Conservation (phyloP, 2,797 vertebrate genomes). For the Centropyge bicolor region DNA sequence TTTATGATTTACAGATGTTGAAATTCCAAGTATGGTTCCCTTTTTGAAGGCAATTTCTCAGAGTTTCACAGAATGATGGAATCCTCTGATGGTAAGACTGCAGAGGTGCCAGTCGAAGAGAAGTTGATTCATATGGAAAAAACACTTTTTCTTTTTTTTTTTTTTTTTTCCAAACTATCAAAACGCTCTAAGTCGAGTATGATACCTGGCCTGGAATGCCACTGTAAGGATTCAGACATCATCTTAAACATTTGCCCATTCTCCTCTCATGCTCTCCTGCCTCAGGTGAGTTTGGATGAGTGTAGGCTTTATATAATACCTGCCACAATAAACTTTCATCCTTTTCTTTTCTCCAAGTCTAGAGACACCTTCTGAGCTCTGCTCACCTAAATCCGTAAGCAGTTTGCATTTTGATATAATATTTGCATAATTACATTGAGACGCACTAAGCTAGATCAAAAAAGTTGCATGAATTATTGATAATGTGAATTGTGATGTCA, state of each 20-base stretch:
- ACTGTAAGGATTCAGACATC: conserved; percentile 9
- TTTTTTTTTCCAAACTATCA: conserved; percentile 1
- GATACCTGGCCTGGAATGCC: not conserved
- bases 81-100: conserved; percentile 26
- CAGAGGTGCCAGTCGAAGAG: conserved; percentile 7
- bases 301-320: conserved; percentile 35
- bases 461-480: conserved; percentile 55
- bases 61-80: conserved; percentile 30
- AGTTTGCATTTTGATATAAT: conserved; percentile 35
- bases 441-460: conserved; percentile 52
- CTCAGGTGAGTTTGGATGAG: conserved; percentile 21
- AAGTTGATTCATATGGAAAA: conserved; percentile 46
- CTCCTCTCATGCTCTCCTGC: conserved; percentile 5
- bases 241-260: conserved; percentile 5
- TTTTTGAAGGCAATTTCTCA: conserved; percentile 30
- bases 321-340: conserved; percentile 41
- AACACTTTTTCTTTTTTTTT: not conserved
- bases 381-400: conserved; percentile 61
- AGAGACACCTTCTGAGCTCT: conserved; percentile 36
- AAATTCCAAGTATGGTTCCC: not conserved
- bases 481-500: conserved; percentile 31
- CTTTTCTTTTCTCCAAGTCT: conserved; percentile 23
- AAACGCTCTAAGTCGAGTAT: conserved; percentile 10
- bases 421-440: conserved; percentile 64
- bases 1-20: conserved; percentile 23